A percentile compares a stretch with the other conserved stretches of the same genome.
Evolutionary conservation across 1,140 invertebrate genomes (phyloP).

Genomic region (Dendroctonus ponderosae): DNA sequence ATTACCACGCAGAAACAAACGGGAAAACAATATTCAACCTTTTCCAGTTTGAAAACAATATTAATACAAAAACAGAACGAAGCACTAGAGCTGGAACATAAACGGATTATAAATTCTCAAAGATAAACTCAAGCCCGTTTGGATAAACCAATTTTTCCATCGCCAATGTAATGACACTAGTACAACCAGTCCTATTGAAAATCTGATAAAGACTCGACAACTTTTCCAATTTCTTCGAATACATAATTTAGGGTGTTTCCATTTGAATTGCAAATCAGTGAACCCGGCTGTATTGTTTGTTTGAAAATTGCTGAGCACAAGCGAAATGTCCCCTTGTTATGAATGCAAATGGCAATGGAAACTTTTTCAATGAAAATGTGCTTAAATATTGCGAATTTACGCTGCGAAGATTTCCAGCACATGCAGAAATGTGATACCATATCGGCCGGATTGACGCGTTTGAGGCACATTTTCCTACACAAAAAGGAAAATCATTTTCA

Average conservation of each 20-base stretch:
- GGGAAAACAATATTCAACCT: too few species aligned
- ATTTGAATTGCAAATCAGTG: constrained; percentile 19
- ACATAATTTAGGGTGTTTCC: constrained; percentile 21
- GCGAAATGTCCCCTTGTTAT: constrained; percentile 13
- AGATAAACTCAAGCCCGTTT: not conserved
- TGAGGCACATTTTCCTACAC: too few species aligned
- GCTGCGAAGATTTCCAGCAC: not conserved
- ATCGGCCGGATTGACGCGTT: too few species aligned
- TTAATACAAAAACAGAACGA: too few species aligned
- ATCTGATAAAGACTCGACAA: constrained; percentile 21
- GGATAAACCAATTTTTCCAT: constrained; percentile 8
- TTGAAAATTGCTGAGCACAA: constrained; percentile 14
- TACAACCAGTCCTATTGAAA: constrained; percentile 7
- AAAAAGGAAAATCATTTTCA: too few species aligned
- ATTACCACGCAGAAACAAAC: too few species aligned
- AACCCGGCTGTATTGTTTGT: constrained; percentile 10
- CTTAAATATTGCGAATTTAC: not conserved
- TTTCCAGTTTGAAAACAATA: too few species aligned
- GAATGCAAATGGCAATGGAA: constrained; percentile 19
- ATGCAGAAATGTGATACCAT: too few species aligned
- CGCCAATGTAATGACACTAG: constrained; percentile 1
- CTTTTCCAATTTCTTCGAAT: constrained; percentile 19
- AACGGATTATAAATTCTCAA: not conserved
- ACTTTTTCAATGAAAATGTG: constrained; percentile 2
- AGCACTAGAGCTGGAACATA: too few species aligned